Base-by-base conservation (phyloP, 53 echinoderm and acorn worm genomes). In the Arbacia lixula region DNA sequence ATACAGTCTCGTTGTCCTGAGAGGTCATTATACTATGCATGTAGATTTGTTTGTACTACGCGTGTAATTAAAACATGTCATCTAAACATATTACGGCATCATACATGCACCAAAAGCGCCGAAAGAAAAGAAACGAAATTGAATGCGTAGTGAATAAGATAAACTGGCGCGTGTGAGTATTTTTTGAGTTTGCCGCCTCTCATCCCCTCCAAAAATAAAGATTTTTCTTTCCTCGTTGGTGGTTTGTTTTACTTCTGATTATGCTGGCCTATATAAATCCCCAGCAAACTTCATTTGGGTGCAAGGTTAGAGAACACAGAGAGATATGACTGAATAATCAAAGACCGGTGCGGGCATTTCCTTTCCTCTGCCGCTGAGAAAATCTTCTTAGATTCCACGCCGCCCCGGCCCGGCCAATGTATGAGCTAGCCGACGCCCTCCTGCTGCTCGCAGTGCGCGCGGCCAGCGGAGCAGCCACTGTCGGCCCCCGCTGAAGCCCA, bases 321-420 rank as follows among this genome's bases (percentile, higher is more conserved):
- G 49, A 43, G 72, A 71, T 8, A 17, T 40, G 75, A 34, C 75
- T 75, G 75, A 75, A 53, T 75, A 54, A 75, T 75, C 75, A 75
- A 75, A 75, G 29, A 53, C 29, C 6, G 53, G 29, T 75, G 28
- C 22, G 17, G 28, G 4, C 6, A 25, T 53, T 75, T 75, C 54
- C 75, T 53, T 54, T 16, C 8, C 26, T 1, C n/a, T 29, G 40
- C 75, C 28, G 37, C 75, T 75, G 75, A 52, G 37, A 53, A 75
- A 75, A 75, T 75, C n/a, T n/a, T n/a, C 52, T 20, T 10, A 21
- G 66, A 66, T 20, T 66, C 36, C 66, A n/a, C 14, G 49, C n/a
- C 22, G 42, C 72, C 40, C 42, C 49, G 41, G 72, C 20, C 49
- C 49, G 14, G 8, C 8, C 57, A 21, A 31, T 54, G 71, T 46